These are phyloP conservation scores for Leptinotarsa haldemani DNA, from an alignment of 2,888 invertebrate species.

Conservation along the genomic window DNA sequence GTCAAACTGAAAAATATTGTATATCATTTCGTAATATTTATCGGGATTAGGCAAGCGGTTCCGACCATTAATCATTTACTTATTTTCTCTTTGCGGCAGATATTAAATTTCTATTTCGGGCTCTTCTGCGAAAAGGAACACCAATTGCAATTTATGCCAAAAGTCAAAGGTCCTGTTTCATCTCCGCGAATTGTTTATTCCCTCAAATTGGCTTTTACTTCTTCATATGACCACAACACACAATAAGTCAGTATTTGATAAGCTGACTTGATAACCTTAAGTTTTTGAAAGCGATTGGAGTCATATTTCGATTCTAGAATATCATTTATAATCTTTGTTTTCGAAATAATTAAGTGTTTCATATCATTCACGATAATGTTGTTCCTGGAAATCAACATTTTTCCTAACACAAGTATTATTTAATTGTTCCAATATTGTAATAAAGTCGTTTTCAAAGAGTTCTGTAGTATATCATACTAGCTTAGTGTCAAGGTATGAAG, in stretches of 20 bases:
- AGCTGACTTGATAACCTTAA: background rate
- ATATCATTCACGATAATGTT: background rate
- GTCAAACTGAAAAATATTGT: no score
- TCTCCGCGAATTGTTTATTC: background rate
- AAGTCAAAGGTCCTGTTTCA: background rate
- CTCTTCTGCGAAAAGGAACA: background rate
- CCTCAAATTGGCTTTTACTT: background rate
- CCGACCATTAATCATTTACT: no score
- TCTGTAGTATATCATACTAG: no score
- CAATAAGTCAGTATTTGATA: background rate
- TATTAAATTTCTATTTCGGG: no score
- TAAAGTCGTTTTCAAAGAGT: no score
- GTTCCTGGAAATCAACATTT: background rate
- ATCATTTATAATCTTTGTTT: background rate
- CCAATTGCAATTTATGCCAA: background rate
- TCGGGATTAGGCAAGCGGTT: no score
- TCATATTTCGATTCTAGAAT: background rate
- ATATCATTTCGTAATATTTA: no score
- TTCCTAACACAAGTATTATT: no score
- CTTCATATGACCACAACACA: background rate
- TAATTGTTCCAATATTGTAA: no score
- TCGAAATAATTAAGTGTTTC: background rate
- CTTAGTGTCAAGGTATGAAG: no score
- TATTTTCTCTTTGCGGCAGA: no score
- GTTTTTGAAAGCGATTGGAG: background rate